Conservation (phyloP, 1,140 invertebrate genomes). For the Neelides sp. region DNA sequence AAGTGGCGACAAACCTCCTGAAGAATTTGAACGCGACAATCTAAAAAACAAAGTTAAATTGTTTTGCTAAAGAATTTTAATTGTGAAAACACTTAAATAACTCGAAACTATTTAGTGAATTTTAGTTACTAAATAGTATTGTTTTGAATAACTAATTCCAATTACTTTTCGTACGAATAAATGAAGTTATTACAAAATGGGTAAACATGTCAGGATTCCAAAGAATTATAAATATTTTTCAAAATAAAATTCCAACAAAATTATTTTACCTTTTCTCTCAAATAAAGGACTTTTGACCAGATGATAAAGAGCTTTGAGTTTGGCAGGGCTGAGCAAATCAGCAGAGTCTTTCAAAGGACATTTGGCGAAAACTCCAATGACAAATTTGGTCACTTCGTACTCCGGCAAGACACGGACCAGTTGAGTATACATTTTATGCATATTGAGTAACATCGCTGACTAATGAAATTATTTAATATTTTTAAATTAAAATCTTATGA, state of each 20-base stretch:
- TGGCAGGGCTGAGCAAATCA: conserved; percentile 52
- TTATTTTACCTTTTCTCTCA: conserved; percentile 48
- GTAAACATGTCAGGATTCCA: background rate
- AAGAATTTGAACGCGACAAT: too few species aligned
- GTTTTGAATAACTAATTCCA: too few species aligned
- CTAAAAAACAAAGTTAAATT: conserved; percentile 9
- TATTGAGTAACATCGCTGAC: conserved; percentile 7
- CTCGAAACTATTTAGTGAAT: background rate
- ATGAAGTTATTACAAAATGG: background rate
- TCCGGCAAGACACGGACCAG: conserved; percentile 45
- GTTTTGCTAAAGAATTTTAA: too few species aligned
- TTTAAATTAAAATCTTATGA: too few species aligned
- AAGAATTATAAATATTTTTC: conserved; percentile 9
- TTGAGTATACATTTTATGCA: conserved; percentile 37
- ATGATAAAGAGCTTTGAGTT: conserved; percentile 57
- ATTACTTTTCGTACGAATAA: too few species aligned
- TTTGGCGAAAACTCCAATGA: conserved; percentile 54
- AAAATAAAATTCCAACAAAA: background rate
- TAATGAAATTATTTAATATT: too few species aligned
- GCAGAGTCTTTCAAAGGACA: conserved; percentile 48
- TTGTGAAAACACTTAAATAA: conserved; percentile 56
- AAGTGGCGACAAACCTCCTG: too few species aligned
- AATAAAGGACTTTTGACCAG: conserved; percentile 58
- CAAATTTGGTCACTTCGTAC: conserved; percentile 52
- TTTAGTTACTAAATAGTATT: too few species aligned